These are phyloP conservation scores for Lophochroa leadbeateri DNA, from an alignment of 2,113 vertebrate genomes.

Conservation along the genomic window DNA sequence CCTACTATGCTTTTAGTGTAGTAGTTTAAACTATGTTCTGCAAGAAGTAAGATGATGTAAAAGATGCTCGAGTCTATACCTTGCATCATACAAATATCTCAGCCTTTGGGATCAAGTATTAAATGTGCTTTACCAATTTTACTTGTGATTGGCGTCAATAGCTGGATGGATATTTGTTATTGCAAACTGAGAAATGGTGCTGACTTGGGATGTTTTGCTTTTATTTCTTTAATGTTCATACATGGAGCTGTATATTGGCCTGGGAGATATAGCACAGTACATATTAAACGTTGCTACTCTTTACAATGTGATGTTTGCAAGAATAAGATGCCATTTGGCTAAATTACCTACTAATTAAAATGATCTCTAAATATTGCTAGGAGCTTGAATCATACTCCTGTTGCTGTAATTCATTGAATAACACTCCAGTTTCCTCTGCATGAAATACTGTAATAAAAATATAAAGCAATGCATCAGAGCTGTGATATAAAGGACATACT, in stretches of 20 bases:
- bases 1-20: background rate
- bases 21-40: background rate
- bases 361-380: background rate
- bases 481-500: background rate
- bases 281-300: background rate
- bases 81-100: background rate
- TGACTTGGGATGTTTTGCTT: background rate
- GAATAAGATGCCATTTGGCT: background rate
- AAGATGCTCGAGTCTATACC: background rate
- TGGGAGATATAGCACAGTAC: background rate
- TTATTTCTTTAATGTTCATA: background rate
- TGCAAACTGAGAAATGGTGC: background rate
- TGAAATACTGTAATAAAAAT: conserved; percentile 32
- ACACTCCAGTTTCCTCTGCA: background rate
- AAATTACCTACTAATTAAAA: conserved; percentile 16
- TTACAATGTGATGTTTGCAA: background rate
- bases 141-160: background rate
- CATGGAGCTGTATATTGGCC: background rate
- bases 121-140: background rate
- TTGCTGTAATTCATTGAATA: conserved; percentile 15
- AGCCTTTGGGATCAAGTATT: background rate
- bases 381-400: background rate
- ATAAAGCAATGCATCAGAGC: background rate
- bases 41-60: background rate
- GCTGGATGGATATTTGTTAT: background rate